A percentile compares a stretch with the other conserved stretches of the same genome.
Evolutionary conservation across 2,888 invertebrate species (phyloP).

Genomic region (Nomada ruficornis): DNA sequence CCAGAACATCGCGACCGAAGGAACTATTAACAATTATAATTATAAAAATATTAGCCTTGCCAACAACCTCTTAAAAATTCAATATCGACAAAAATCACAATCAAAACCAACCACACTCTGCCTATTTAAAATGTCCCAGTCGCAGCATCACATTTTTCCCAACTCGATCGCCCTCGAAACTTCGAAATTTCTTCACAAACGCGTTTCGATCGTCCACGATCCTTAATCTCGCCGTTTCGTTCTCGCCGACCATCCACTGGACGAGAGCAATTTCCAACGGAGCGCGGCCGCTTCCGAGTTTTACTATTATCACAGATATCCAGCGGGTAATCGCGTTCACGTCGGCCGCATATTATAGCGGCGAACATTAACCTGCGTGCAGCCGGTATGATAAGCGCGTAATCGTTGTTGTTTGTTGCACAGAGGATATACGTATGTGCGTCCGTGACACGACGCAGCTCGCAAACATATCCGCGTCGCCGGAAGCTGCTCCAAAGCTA

Average conservation of each 20-base stretch:
- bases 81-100: too few relatives aligned
- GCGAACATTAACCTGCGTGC: constrained; percentile 56
- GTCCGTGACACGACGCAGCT: background rate
- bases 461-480: constrained; percentile 16
- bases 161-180: background rate
- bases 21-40: too few relatives aligned
- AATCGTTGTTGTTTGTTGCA: constrained; percentile 60
- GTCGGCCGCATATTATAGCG: constrained; percentile 37
- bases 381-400: constrained; percentile 62
- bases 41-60: too few relatives aligned
- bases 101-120: too few relatives aligned
- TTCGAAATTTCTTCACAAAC: background rate
- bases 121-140: too few relatives aligned
- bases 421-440: constrained; percentile 10
- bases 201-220: background rate
- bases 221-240: background rate
- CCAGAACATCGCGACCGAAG: too few relatives aligned
- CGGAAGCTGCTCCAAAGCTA: constrained; percentile 1
- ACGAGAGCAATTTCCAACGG: background rate
- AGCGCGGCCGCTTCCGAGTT: constrained; percentile 25
- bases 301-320: constrained; percentile 41
- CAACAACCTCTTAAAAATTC: too few relatives aligned
- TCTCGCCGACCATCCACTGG: background rate
- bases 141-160: background rate
- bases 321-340: constrained; percentile 45